Evolutionary conservation across 2,888 invertebrate genomes (phyloP), one percentile per base, ranked within the genome.

Genomic region (Diarsia mendica): DNA sequence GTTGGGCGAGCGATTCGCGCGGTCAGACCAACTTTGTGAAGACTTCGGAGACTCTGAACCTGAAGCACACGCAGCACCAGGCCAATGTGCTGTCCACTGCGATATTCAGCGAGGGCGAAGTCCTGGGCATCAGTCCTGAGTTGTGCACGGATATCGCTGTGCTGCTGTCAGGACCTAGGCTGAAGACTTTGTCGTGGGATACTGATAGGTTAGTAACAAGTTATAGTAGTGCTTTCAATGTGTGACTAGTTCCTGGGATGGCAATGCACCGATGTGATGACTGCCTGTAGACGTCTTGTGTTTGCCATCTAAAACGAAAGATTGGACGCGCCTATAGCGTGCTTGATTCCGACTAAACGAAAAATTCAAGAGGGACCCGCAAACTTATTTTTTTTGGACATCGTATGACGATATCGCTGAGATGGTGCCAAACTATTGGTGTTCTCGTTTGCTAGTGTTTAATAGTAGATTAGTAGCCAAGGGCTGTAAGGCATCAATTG

Each of bases 111-210:
- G 97, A 97, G 87, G 97, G 97, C 18, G 97, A 97, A 86, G 96
- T 97, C 23, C 91, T 98, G n/a, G 98, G 97, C 0, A 96, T 98
- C 28, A 97, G 97, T 55, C 94, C 97, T 0, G 97, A 97, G 79
- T 90, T 98, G 51, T 97, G 97, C 89, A 97, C 98, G 90, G 98
- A 98, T 91, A 94, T 98, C 28, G 97, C 97, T 3, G 97, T 98
- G 10, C 96, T 98, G 75, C 93, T 98, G 23, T 97, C 97, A 67
- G 97, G 98, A 86, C 98, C 98, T 0, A 94, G 98, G 67, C 97
- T 98, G 84, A 98, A 98, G 89, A 97, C 97, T 64, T 95, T 98
- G 3, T 97, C 97, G 10, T 98, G 98, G 98, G 97, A 97, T 72
- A 95, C 97, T 92, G 93, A 95, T 75, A 93, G 96, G 96, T 96